Base-by-base conservation (phyloP, 2,888 invertebrate genomes). In the Gryllus longicercus region DNA sequence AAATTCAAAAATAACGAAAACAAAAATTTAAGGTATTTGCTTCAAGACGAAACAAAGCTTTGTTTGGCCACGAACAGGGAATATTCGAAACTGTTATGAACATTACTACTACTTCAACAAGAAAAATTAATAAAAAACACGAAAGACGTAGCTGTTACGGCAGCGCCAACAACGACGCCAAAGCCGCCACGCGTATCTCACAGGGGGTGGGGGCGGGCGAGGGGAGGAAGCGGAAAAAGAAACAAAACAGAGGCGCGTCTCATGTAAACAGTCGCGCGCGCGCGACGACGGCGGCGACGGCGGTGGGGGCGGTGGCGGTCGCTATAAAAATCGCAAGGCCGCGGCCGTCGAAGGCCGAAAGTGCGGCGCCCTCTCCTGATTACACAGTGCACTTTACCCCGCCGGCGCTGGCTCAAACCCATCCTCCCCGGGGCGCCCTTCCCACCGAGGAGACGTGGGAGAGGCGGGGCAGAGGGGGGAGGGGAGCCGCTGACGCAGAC, bases 311-410 rank as follows among this genome's bases (percentile, higher is more conserved):
- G 38, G 38, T 0, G 63, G 14, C 63, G 63, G 14, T 8, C 16
- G 63, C 63, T 63, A 63, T 63, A 63, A 63, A 63, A 63, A 63
- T 63, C 63, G 63, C 63, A 63, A 63, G 63, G 63, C n/a, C 63
- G 63, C n/a, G 4, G 14, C 63, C 14, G 63, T 5, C 63, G 63
- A 63, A 63, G 63, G 63, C n/a, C 63, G 14, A 63, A 63, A 63
- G 63, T 63, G 63, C 14, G 63, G 63, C 14, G 63, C 14, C 16
- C n/a, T 63, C 63, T 14, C 63, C 63, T 8, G 63, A 63, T 63
- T 63, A 63, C 63, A 63, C 63, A 63, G 63, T 63, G 63, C 63
- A 63, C 63, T 63, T 63, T 63, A 63, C 14, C 63, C 63, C 63
- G 14, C 63, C 63, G 12, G 63, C 63, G 63, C 63, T 11, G 63